These are phyloP conservation scores for Caenorhabditis uteleia DNA, from an alignment of 2,888 invertebrate species.

Conservation along the genomic window DNA sequence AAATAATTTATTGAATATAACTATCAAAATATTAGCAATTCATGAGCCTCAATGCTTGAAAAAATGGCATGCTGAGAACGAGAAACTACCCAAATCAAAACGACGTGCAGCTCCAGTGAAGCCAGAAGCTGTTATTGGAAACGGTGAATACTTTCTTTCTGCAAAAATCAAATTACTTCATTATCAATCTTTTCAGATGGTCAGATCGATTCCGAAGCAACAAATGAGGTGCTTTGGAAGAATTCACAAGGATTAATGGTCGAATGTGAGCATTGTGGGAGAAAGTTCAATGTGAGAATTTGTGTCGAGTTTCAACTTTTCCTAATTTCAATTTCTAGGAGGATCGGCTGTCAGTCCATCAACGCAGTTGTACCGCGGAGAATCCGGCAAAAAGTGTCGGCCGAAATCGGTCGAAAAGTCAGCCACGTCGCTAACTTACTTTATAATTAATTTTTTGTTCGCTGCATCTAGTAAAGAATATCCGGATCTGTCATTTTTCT, in stretches of 20 bases:
- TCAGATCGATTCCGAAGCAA: slow-evolving; percentile 65
- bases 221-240: slow-evolving; percentile 75
- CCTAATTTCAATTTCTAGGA: slow-evolving; percentile 70
- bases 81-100: slow-evolving; percentile 74
- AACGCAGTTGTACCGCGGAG: slow-evolving; percentile 74
- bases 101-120: slow-evolving; percentile 75
- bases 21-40: slow-evolving; percentile 16
- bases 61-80: slow-evolving; percentile 76
- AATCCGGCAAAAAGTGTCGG: slow-evolving; percentile 59
- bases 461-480: slow-evolving; percentile 4
- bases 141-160: slow-evolving; percentile 18
- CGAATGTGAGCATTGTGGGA: slow-evolving; percentile 77
- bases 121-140: slow-evolving; percentile 72
- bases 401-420: slow-evolving; percentile 28
- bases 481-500: slow-evolving; percentile 28
- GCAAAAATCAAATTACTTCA: not conserved
- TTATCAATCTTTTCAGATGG: slow-evolving; percentile 39
- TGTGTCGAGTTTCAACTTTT: not conserved
- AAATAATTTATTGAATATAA: too few relatives aligned
- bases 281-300: slow-evolving; percentile 75
- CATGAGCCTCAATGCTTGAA: slow-evolving; percentile 75
- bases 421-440: slow-evolving; percentile 11
- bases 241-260: slow-evolving; percentile 72
- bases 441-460: not conserved
- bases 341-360: slow-evolving; percentile 77